Evolutionary conservation across 1,140 invertebrate genomes (phyloP), one percentile per base, ranked within the genome.

Genomic region (Homalodisca vitripennis): DNA sequence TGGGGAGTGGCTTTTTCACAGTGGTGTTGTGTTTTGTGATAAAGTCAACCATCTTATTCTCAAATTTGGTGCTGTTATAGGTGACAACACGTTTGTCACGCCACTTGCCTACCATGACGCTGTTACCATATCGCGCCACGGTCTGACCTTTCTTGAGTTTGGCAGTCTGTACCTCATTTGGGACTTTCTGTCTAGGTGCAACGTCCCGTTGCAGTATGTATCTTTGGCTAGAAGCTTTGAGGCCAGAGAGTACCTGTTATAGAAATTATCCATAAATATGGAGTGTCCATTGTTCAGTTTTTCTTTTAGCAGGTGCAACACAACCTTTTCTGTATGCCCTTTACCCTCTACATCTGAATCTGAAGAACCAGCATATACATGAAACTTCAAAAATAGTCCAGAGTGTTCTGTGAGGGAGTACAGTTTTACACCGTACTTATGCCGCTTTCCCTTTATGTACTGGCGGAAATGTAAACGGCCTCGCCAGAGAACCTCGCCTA

Each of bases 121-220:
- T 74, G 70, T 78, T 73, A 57, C 77, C 77, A 77, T 81, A 72
- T 72, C 71, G 72, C 24, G 75, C 69, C 70, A 70, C 67, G n/a
- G 71, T 68, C 70, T 81, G 76, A 22, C 78, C 77, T 73, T 68
- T 73, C 72, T 79, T 78, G 68, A 82, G 74, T 71, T 79, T 82
- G 29, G 71, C 69, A 47, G 72, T 67, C 66, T 78, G 72, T 2
- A 81, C 74, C 46, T 76, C 74, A 69, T 76, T 75, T 20, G 79
- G 78, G 30, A 77, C 73, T 78, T 79, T 63, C 78, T 70, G 70
- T 80, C 80, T 68, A 73, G 72, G 55, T 77, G 70, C 65, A 84
- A 53, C 70, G 80, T 84, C 66, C 82, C 80, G 69, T 79, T 73
- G 17, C 79, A 74, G 78, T 84, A n/a, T n/a, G 79, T 84, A 72